Evolutionary conservation across 2,888 invertebrate genomes (phyloP), one percentile per base, ranked within the genome.

Genomic region (Thera britannica): DNA sequence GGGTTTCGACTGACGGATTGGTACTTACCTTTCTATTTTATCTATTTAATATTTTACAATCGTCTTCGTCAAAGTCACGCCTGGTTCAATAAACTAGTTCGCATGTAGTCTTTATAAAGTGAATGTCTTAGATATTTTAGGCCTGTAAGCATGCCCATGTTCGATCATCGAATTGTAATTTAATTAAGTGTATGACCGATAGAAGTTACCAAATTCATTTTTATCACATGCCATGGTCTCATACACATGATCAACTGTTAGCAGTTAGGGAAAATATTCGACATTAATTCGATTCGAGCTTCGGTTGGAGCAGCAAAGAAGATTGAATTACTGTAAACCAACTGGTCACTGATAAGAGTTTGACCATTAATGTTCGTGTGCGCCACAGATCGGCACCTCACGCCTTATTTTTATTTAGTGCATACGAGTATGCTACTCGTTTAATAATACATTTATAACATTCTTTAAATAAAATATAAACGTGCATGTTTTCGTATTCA

Each of bases 131-230:
- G 44, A 44, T 9, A 44, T 8, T 5, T 2, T 41, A 65, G 58
- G 11, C 48, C n/a, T 61, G 46, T 48, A 41, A n/a, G 67, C 67
- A 67, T 67, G 67, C 56, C 35, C 35, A 55, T 23, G 12, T 49
- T 35, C 34, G 23, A 66, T 12, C 36, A 1, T 35, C 51, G 38
- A 49, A 49, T 56, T 12, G 12, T 12, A 38, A 8, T 34, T 34
- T 7, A 23, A 11, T 51, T 7, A 51, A 23, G 1, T 9, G 44
- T 1, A 46, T 8, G 2, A 51, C 23, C 7, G 12, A 7, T 23
- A 51, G 12, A 6, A 23, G 51, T 23, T 6, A 51, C 12, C 51
- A 51, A 12, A 46, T 46, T 9, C 3, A 49, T 12, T 44, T 7
- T 2, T 8, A 44, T 44, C 6, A 44, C 44, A 44, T 8, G 7